A percentile compares a stretch with the other conserved stretches of the same genome.
Conservation (phyloP, 2,888 invertebrate species). For the Phaedon cochleariae region DNA sequence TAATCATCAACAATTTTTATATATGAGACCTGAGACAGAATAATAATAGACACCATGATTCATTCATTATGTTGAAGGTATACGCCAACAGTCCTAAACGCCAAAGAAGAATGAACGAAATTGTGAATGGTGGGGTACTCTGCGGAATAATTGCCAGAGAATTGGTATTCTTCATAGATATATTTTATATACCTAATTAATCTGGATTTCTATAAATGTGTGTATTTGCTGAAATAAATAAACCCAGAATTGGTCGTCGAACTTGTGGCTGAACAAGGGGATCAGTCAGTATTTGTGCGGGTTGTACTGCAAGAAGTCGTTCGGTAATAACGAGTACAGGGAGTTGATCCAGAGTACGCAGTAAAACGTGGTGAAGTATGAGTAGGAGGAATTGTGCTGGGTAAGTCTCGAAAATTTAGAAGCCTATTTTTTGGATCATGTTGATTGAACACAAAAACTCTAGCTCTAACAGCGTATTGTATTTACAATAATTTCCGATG, state of each 20-base stretch:
- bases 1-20: too few relatives aligned
- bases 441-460: too few relatives aligned
- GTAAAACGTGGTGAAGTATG: slow-evolving; percentile 82
- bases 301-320: slow-evolving; percentile 93
- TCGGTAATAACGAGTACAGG: slow-evolving; percentile 97
- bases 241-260: slow-evolving; percentile 96
- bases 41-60: too few relatives aligned
- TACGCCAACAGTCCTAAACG: too few relatives aligned
- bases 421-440: too few relatives aligned
- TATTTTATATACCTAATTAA: slow-evolving; percentile 95
- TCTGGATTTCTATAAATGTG: slow-evolving; percentile 95
- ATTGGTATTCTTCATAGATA: slow-evolving; percentile 88
- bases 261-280: slow-evolving; percentile 94
- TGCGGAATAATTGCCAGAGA: too few relatives aligned
- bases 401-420: slow-evolving; percentile 51
- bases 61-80: too few relatives aligned
- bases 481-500: too few relatives aligned
- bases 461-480: too few relatives aligned
- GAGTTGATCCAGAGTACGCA: slow-evolving; percentile 84
- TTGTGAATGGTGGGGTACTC: too few relatives aligned
- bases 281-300: slow-evolving; percentile 92
- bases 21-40: too few relatives aligned
- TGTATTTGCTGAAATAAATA: slow-evolving; percentile 99
- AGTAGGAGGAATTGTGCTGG: slow-evolving; percentile 76
- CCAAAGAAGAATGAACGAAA: too few relatives aligned